Evolutionary conservation across 1,140 invertebrate genomes (phyloP).

Genomic region (Popillia japonica): DNA sequence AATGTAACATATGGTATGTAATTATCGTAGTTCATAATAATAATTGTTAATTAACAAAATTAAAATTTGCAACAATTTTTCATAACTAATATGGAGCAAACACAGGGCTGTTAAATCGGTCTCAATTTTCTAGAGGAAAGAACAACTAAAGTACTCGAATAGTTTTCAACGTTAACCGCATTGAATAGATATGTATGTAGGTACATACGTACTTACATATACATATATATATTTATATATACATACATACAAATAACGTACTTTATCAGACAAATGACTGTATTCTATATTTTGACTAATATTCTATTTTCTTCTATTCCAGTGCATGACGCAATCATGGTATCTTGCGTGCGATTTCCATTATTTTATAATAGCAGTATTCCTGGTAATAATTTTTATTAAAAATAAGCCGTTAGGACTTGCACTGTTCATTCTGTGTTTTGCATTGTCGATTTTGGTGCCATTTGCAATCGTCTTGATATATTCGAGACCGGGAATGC

Average conservation of each 20-base stretch:
- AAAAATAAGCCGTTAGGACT: constrained; percentile 54
- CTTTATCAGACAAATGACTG: neutral
- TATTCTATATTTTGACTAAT: neutral
- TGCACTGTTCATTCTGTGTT: constrained; percentile 45
- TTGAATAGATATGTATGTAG: too few relatives aligned
- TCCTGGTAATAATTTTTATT: constrained; percentile 66
- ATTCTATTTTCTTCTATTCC: constrained; percentile 57
- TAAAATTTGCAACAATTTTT: too few relatives aligned
- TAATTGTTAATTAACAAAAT: too few relatives aligned
- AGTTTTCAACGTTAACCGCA: too few relatives aligned
- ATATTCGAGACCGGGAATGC: constrained; percentile 61
- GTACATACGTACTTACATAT: too few relatives aligned
- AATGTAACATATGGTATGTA: too few relatives aligned
- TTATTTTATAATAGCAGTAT: constrained; percentile 71
- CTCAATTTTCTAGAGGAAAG: too few relatives aligned
- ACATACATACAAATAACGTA: neutral
- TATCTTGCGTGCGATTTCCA: constrained; percentile 82
- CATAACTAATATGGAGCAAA: too few relatives aligned
- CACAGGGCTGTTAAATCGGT: too few relatives aligned
- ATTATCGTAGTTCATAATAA: too few relatives aligned
- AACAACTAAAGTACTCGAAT: too few relatives aligned
- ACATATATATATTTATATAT: too few relatives aligned
- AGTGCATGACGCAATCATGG: constrained; percentile 79
- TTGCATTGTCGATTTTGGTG: constrained; percentile 53
- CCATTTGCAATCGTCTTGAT: constrained; percentile 63